Conservation (phyloP, 2,113 vertebrate species). For the Periophthalmus modestus region DNA sequence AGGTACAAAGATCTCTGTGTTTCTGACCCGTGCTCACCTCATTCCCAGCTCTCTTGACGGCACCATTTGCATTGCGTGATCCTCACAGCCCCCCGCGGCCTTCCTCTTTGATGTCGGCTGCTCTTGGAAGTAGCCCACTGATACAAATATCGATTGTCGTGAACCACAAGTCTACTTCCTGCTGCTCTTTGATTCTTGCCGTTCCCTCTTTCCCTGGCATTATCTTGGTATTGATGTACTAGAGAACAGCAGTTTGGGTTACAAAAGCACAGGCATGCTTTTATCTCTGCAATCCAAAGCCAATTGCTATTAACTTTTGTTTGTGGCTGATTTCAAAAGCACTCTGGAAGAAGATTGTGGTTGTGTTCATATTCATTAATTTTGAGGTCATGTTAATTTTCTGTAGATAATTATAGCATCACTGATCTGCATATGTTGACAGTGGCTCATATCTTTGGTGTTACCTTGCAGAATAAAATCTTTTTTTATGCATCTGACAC, state of each 20-base stretch:
- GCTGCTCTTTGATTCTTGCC: no score
- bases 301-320: no score
- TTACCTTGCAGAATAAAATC: background rate
- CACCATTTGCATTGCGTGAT: slow-evolving; percentile 50
- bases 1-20: slow-evolving; percentile 1
- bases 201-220: slow-evolving; percentile 24
- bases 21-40: slow-evolving; percentile 18
- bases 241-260: slow-evolving; percentile 26
- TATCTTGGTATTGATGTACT: slow-evolving; percentile 57
- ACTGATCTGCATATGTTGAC: background rate
- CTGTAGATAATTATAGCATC: slow-evolving; percentile 10
- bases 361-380: no score
- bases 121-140: no score
- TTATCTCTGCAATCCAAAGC: no score
- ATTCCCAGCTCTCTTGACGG: slow-evolving; percentile 23
- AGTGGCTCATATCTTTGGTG: background rate
- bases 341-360: no score
- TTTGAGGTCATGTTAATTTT: slow-evolving; percentile 25
- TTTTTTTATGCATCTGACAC: background rate
- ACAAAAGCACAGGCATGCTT: no score
- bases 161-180: slow-evolving; percentile 51
- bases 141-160: slow-evolving; percentile 60
- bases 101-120: slow-evolving; percentile 63
- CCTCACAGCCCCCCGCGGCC: slow-evolving; percentile 42
- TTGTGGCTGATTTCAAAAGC: no score